Percentiles rank a stretch among this genome's conserved stretches.
These are phyloP conservation scores for Heterocephalus glaber DNA, from an alignment of 2,113 vertebrate species.

Conservation along the genomic window DNA sequence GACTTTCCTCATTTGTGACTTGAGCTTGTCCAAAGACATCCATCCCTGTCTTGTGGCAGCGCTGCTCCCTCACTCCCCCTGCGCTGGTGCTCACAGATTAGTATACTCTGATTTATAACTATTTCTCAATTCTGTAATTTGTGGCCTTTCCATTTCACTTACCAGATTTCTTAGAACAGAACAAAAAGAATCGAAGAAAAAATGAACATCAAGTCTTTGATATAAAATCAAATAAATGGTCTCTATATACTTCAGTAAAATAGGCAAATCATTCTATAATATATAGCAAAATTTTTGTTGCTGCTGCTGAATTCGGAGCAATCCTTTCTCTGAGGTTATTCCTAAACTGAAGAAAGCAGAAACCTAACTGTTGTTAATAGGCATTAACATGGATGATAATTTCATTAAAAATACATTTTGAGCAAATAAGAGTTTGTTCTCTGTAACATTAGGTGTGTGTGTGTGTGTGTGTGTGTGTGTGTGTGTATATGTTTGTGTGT, in stretches of 20 bases:
- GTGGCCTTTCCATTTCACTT: background rate
- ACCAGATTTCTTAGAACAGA: background rate
- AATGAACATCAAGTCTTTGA: background rate
- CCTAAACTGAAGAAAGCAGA: background rate
- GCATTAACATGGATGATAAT: background rate
- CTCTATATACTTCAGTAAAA: background rate
- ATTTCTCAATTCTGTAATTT: background rate
- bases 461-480: background rate
- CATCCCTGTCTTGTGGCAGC: background rate
- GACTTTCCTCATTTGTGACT: background rate
- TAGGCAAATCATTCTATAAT: background rate
- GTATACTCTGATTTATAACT: background rate
- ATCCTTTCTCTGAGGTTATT: background rate
- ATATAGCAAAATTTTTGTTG: background rate
- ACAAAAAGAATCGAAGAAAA: background rate
- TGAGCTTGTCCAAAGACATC: background rate
- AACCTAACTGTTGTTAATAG: conserved; percentile 26
- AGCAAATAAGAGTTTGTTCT: conserved; percentile 19
- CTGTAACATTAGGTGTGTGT: background rate
- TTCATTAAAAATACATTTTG: conserved; percentile 24
- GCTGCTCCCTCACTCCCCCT: background rate
- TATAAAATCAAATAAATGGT: background rate
- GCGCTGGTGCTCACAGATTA: background rate
- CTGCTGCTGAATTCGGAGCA: conserved; percentile 7
- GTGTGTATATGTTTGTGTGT: background rate